Evolutionary conservation across 2,797 vertebrate genomes (phyloP), one percentile per base, ranked within the genome.

Genomic region (Cyprinella venusta): DNA sequence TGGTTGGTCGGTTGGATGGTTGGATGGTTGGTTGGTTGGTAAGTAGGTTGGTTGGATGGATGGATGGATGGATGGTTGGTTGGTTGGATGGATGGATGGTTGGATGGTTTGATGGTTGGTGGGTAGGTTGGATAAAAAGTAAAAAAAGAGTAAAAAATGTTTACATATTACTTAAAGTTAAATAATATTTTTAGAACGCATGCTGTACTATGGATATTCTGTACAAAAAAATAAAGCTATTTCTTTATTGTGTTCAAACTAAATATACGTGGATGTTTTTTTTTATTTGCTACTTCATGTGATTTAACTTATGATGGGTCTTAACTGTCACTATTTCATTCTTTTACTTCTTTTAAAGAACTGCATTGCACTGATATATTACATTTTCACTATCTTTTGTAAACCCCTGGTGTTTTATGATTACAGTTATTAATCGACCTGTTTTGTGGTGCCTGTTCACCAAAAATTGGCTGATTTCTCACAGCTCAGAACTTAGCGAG

Each of bases 361-460:
- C 26, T 72, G 68, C 18, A 42, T 6, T 38, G 15, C 19, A 63
- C 15, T 63, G 54, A 63, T 10, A 50, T 24, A 71, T 63, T 72
- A 12, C 6, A 68, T 56, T 80, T 80, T 59, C 42, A 6, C 30
- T 16, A 61, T 72, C 42, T 45, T 21, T 26, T 56, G 16, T 54
- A 61, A 81, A 18, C 13, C 38, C 26, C 8, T 68, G 12, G 3
- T 45, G 26, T 69, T 83, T 77, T 70, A 76, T 59, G 52, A 77
- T 69, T 59, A 68, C 48, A 18, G 72, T 69, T 83, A 59, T 56
- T 76, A 76, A 83, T 83, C 50, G 64, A 76, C 19, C 64, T 69
- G 64, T 77, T 76, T 77, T 61, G 38, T 7, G 52, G 33, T 38
- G 56, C 45, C 71, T 82, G 70, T 75, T 76, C 81, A 10, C 26